Evolutionary conservation across 2,888 invertebrate genomes (phyloP), one percentile per base, ranked within the genome.

Genomic region (Drosophila kambysellisi): DNA sequence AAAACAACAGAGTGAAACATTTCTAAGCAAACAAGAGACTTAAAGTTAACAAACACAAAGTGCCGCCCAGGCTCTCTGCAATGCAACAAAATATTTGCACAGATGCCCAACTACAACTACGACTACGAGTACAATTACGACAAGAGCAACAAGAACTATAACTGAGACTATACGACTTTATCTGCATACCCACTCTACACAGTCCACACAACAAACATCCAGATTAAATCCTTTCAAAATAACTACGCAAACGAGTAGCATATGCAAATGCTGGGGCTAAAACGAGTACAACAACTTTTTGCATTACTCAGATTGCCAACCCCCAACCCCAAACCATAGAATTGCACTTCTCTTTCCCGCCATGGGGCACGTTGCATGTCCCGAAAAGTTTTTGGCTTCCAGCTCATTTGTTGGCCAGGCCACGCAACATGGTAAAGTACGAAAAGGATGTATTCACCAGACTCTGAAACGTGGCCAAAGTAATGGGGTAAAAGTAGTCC

Each of bases 381-480:
- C 88, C 77, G 77, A 85, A 82, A 81, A 60, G 62, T 81, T 81
- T 87, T 82, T 63, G 73, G 81, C 82, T 77, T 79, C 82, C 89
- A 77, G 82, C 89, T 90, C 89, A 90, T 90, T 89, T 86, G 81
- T 76, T 83, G 87, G 90, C 82, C 63, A 92, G 81, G 79, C 91
- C 87, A 88, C 81, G 74, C 74, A 93, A 67, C 74, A 93, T 80
- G 48, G 92, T 92, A 70, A 92, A 93, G 72, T 92, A 93, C 39
- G 91, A 89, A 75, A 92, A 93, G 58, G 92, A 91, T 53, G 89
- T 85, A 85, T 93, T 93, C 69, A 93, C 50, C 53, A 93, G 79
- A 48, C 92, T 91, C 79, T 92, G 92, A 74, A 87, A 90, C 77
- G 81, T 90, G 78, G 76, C 82, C 87, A 88, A 79, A 82, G 82